Conservation (phyloP, 1,140 invertebrate genomes). For the Lordiphosa mommai region DNA sequence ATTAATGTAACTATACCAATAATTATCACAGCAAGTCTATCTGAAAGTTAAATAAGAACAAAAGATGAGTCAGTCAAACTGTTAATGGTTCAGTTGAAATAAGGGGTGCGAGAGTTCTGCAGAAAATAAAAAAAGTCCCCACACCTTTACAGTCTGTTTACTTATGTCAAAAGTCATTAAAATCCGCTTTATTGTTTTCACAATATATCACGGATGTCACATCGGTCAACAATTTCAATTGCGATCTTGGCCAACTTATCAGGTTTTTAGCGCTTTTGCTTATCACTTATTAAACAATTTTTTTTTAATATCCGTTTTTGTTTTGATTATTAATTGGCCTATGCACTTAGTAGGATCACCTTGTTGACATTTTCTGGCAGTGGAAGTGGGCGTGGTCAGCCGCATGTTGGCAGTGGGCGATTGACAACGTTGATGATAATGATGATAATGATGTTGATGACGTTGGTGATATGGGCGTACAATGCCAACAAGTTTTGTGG, state of each 20-base stretch:
- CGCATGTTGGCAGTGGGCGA: constrained; percentile 25
- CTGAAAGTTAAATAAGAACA: constrained; percentile 82
- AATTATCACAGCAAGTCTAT: constrained; percentile 87
- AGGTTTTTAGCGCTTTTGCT: constrained; percentile 23
- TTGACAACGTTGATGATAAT: constrained; percentile 16
- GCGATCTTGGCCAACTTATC: constrained; percentile 42
- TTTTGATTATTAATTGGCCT: constrained; percentile 18
- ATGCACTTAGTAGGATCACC: constrained; percentile 40
- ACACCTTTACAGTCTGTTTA: neutral
- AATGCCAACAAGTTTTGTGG: constrained; percentile 55
- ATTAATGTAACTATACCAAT: constrained; percentile 88
- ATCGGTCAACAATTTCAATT: constrained; percentile 25
- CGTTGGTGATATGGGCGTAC: constrained; percentile 26
- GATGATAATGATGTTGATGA: constrained; percentile 12
- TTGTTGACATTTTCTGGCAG: constrained; percentile 44
- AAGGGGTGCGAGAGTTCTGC: no score
- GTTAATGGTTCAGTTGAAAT: no score
- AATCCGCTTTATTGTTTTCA: constrained; percentile 27
- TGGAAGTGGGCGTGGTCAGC: constrained; percentile 41
- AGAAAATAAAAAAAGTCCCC: neutral
- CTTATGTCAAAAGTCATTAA: constrained; percentile 18
- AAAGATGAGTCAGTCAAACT: neutral
- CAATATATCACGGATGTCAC: constrained; percentile 45
- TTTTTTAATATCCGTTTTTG: constrained; percentile 13
- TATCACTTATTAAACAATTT: constrained; percentile 46